Evolutionary conservation across 2,888 invertebrate species (phyloP).

Genomic region (Pyralis farinalis): DNA sequence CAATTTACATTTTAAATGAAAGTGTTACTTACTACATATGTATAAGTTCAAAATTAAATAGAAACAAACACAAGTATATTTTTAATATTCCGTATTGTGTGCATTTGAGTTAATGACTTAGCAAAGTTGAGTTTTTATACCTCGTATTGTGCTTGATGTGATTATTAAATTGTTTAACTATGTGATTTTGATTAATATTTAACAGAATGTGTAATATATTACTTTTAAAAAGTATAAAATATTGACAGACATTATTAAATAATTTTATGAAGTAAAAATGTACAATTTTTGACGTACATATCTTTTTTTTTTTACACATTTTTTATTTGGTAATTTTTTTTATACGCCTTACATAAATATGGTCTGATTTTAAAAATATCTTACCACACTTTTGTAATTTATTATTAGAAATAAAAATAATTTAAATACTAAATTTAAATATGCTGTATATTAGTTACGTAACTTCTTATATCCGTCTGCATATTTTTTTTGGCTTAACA

Average conservation of each 20-base stretch:
- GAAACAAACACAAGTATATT: too few relatives aligned
- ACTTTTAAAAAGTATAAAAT: conserved; percentile 2
- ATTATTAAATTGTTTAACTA: conserved; percentile 6
- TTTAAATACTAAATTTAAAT: conserved; percentile 12
- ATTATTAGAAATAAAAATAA: conserved; percentile 11
- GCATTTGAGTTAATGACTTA: too few relatives aligned
- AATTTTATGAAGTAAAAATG: background rate
- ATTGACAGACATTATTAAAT: conserved; percentile 10
- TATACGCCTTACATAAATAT: background rate
- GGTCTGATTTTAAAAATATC: conserved; percentile 11
- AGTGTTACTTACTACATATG: too few relatives aligned
- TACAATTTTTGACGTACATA: background rate
- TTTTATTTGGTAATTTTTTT: too few relatives aligned
- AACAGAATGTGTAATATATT: conserved; percentile 8
- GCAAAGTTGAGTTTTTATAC: too few relatives aligned
- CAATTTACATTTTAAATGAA: too few relatives aligned
- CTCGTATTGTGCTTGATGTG: conserved; percentile 11
- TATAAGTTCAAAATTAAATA: too few relatives aligned
- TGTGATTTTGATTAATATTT: conserved; percentile 5
- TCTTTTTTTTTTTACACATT: too few relatives aligned
- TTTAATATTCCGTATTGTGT: too few relatives aligned
- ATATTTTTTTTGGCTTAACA: conserved; percentile 26
- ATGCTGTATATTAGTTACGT: conserved; percentile 8
- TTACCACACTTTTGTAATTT: conserved; percentile 6
- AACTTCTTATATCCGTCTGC: conserved; percentile 33